A percentile compares a stretch with the other conserved stretches of the same genome.
Evolutionary conservation across 2,888 invertebrate genomes (phyloP).

Genomic region (Candidula unifasciata): DNA sequence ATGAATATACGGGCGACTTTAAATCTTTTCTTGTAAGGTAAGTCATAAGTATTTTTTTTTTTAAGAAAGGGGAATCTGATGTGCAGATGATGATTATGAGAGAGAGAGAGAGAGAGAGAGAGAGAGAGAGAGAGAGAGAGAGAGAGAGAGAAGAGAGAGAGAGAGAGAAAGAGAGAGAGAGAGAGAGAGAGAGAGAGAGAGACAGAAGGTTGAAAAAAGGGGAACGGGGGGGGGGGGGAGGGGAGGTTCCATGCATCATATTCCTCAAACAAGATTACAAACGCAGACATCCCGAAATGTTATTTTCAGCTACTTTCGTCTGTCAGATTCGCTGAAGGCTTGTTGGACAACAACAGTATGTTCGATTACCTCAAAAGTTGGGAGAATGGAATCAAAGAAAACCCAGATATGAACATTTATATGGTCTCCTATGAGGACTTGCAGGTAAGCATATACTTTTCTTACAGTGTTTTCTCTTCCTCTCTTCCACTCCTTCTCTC

Average conservation of each 20-base stretch:
- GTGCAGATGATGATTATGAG: no score
- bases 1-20: slow-evolving; percentile 42
- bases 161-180: no score
- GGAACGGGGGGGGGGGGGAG: no score
- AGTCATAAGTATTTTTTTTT: background rate
- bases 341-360: slow-evolving; percentile 28
- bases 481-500: no score
- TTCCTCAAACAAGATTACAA: no score
- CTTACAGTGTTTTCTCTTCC: background rate
- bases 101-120: background rate
- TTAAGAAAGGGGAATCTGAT: background rate
- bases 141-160: background rate
- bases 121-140: no score
- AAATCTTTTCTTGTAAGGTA: slow-evolving; percentile 29
- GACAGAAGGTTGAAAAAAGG: no score
- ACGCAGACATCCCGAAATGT: no score
- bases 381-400: slow-evolving; percentile 38
- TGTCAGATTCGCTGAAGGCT: slow-evolving; percentile 36
- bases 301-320: no score
- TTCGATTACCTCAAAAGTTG: slow-evolving; percentile 43
- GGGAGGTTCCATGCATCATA: no score
- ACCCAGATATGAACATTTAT: slow-evolving; percentile 44
- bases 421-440: slow-evolving; percentile 43
- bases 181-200: no score
- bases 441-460: background rate